Conservation (phyloP, 2,888 invertebrate genomes). For the Tanytarsus gracilentus region DNA sequence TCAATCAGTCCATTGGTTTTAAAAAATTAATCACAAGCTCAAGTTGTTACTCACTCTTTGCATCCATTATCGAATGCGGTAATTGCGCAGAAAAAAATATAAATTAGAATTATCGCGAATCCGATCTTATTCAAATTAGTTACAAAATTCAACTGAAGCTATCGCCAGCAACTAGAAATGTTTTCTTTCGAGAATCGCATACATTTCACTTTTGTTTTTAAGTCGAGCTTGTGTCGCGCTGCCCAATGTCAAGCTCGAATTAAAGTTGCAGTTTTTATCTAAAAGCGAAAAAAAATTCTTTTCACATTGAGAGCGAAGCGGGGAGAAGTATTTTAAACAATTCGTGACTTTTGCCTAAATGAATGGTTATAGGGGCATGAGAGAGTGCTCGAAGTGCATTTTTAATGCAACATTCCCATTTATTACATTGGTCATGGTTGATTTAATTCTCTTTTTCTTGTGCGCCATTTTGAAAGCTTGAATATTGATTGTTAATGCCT, state of each 20-base stretch:
- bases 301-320: conserved; percentile 7
- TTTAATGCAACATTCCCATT: neutral
- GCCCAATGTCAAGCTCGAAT: conserved; percentile 23
- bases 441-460: neutral
- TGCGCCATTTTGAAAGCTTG: conserved; percentile 25
- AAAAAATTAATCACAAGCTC: neutral
- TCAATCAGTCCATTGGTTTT: neutral
- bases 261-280: conserved; percentile 22
- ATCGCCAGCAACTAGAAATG: neutral
- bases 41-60: conserved; percentile 19
- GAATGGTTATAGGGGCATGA: neutral
- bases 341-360: conserved; percentile 22
- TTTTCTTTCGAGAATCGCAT: neutral
- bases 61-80: neutral
- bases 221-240: conserved; percentile 11
- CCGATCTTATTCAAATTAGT: conserved; percentile 5
- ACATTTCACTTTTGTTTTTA: conserved; percentile 5
- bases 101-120: neutral
- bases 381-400: neutral
- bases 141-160: conserved; percentile 9
- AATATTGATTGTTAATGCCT: neutral
- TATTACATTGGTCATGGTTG: neutral
- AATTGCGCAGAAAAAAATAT: neutral
- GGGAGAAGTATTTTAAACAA: conserved; percentile 17
- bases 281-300: conserved; percentile 11